Evolutionary conservation across 1,140 invertebrate species (phyloP), one percentile per base, ranked within the genome.

Genomic region (Amphibalanus amphitrite): DNA sequence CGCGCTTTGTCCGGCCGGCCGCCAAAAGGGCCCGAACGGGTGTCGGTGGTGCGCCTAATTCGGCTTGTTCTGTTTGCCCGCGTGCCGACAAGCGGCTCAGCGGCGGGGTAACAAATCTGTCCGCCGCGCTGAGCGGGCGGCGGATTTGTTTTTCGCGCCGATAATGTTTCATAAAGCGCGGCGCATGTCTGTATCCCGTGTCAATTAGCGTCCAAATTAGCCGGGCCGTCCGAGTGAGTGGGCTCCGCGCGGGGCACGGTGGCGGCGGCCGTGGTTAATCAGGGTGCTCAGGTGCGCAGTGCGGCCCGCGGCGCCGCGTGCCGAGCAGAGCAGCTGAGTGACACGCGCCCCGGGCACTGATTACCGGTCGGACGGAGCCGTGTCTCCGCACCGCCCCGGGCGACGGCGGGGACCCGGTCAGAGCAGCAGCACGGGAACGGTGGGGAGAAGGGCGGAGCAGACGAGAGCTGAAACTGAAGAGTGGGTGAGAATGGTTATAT

Each of bases 81-180:
- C 47, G 47, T 59, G 47, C 47, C 47, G 47, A 59, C 47, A 59
- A 59, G 47, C 47, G 47, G 47, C 47, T 59, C 47, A 59, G 47
- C 47, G 17, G 13, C 17, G 20, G 20, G 23, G 20, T 8, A 23
- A 59, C 47, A 59, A 59, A 59, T 1, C 47, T 23, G 47, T 59
- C 1, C 13, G 13, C 47, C 13, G 47, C 13, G 47, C 20, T 1
- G 47, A 59, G 47, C 47, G 1, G 6, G 13, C 47, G 47, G 17
- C 47, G 47, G 17, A 59, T 59, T 59, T 59, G 47, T 59, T 59
- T 59, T 59, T 59, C 47, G 47, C 47, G 47, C 47, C 47, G 47
- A 59, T 59, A 59, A 59, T 59, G 47, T 59, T 59, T 59, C 47
- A 59, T 59, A 59, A 59, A 59, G 47, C 47, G 17, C 47, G 47